Evolutionary conservation across 1,140 invertebrate species (phyloP).

Genomic region (Atta texana): DNA sequence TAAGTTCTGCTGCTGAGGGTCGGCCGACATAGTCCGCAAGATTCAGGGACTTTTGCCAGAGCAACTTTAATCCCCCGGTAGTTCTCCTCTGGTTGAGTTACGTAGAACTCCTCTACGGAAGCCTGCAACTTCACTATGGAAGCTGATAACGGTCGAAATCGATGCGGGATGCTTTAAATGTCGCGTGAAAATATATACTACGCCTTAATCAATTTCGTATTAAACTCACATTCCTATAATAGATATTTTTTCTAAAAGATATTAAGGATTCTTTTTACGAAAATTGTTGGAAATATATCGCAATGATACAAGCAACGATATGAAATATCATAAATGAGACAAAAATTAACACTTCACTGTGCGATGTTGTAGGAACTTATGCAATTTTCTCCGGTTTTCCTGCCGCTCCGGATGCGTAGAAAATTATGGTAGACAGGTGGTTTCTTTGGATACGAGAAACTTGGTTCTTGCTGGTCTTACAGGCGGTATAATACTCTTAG

Average conservation of each 20-base stretch:
- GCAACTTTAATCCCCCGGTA: conserved; percentile 83
- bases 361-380: not conserved
- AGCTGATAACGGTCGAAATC: conserved; percentile 71
- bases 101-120: conserved; percentile 74
- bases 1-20: conserved; percentile 83
- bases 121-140: conserved; percentile 67
- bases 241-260: not conserved
- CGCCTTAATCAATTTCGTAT: not conserved
- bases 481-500: conserved; percentile 64
- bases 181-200: conserved; percentile 1
- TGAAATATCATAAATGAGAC: not conserved
- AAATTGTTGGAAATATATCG: not conserved
- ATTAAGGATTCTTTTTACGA: not conserved
- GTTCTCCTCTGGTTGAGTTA: conserved; percentile 79
- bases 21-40: conserved; percentile 80
- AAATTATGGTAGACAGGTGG: conserved; percentile 62
- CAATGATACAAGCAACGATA: not conserved
- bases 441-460: conserved; percentile 48
- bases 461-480: conserved; percentile 49
- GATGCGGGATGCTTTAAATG: conserved; percentile 32
- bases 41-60: conserved; percentile 85
- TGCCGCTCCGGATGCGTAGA: conserved; percentile 24
- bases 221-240: not conserved
- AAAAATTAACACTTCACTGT: conserved; percentile 1
- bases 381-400: conserved; percentile 18